Evolutionary conservation across 2,888 invertebrate genomes (phyloP), one percentile per base, ranked within the genome.

Genomic region (Dicyrtoma fusca): DNA sequence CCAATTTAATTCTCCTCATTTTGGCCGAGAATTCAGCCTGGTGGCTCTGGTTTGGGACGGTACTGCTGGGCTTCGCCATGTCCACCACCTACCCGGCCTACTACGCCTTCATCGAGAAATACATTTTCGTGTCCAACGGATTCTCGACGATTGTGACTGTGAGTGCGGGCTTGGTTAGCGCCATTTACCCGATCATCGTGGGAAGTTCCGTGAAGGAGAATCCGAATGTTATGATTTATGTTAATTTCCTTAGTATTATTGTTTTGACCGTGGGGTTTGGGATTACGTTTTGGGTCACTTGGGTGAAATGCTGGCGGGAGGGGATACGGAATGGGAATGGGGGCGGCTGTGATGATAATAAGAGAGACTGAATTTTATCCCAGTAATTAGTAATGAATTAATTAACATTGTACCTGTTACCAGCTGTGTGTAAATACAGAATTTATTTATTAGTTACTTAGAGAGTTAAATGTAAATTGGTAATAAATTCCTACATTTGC

Each of bases 71-170:
- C 0, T 23, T 71, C 10, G 77, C 74, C 17, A 73, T 75, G 45
- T 73, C 73, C 14, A 73, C 74, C 1, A 19, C 62, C 2, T 61
- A 65, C 8, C 73, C 75, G 0, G 45, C 55, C 23, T 73, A 70
- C 13, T 73, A 66, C 68, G 72, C 73, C 4, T 77, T 65, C 55
- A 75, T 77, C 26, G 77, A 77, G 51, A 57, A 73, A 17, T 72
- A 77, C 44, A 23, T 77, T 14, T 25, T 69, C 19, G 72, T 77
- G 45, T 72, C 74, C 17, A 65, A 77, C 62, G 14, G 61, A 4
- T 63, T 75, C 1, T 75, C 74, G 1, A 63, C 69, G 10, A 21
- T 23, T 3, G 25, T 71, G 42, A 53, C 63, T 3, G 42, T 71
- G 1, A 23, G 47, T 13, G 75, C 73, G 5, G 66, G 74, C 0